phyloP scores from a whole-genome alignment of 2,797 vertebrate genomes.

The Petrocephalus schoutedeni region DNA sequence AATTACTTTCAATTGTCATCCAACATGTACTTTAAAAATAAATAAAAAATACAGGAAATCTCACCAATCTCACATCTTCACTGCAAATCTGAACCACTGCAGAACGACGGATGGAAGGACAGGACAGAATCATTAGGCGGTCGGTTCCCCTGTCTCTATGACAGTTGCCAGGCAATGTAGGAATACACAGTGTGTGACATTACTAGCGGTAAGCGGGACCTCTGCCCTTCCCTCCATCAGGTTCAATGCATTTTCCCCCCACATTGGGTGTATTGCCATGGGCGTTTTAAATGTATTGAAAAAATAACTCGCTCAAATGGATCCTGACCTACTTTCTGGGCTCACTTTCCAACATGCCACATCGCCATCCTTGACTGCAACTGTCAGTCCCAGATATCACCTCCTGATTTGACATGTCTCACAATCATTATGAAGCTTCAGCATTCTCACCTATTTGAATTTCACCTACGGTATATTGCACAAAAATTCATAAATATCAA shows the following conservation, averaged over 20 bases:
- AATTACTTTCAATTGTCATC: background rate
- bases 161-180: background rate
- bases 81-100: background rate
- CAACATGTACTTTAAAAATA: background rate
- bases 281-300: constrained; percentile 1
- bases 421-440: constrained; percentile 3
- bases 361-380: background rate
- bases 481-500: constrained; percentile 28
- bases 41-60: background rate
- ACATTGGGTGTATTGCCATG: background rate
- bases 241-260: background rate
- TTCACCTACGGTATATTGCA: background rate
- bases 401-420: background rate
- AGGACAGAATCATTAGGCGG: background rate
- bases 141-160: background rate
- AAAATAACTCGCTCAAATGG: background rate
- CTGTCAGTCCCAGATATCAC: background rate
- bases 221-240: background rate
- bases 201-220: background rate
- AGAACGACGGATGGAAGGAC: background rate
- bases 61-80: background rate
- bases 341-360: background rate
- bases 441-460: background rate
- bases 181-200: background rate
- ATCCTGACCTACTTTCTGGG: constrained; percentile 13